Evolutionary conservation across 1,140 invertebrate genomes (phyloP).

Genomic region (Lasaia peninsularis): DNA sequence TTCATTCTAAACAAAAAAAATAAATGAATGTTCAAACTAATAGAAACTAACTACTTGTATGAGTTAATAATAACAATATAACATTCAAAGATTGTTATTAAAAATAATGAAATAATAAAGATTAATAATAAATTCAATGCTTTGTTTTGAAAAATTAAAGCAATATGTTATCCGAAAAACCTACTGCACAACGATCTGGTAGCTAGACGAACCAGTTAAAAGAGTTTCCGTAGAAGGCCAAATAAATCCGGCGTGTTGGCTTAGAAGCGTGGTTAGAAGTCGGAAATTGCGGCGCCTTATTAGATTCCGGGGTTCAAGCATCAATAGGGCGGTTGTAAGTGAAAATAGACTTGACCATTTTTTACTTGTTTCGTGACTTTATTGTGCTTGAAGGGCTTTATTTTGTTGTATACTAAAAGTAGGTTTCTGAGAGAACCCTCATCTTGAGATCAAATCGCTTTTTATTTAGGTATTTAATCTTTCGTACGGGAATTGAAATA

Average conservation of each 20-base stretch:
- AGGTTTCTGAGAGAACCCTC: not conserved
- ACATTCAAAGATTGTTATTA: too few relatives aligned
- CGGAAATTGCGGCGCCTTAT: slow-evolving; percentile 62
- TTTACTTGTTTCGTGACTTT: slow-evolving; percentile 27
- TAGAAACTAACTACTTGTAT: too few relatives aligned
- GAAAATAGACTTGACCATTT: slow-evolving; percentile 45
- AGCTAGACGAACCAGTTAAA: slow-evolving; percentile 23
- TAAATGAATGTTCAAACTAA: too few relatives aligned
- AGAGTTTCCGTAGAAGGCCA: slow-evolving; percentile 45
- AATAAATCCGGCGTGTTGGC: slow-evolving; percentile 52
- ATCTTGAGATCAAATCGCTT: not conserved
- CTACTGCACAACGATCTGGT: not conserved
- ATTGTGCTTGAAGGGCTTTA: slow-evolving; percentile 12
- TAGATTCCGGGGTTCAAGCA: slow-evolving; percentile 48
- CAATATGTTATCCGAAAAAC: not conserved
- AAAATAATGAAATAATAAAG: too few relatives aligned
- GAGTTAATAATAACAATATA: too few relatives aligned
- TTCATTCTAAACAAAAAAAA: too few relatives aligned
- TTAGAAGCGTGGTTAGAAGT: slow-evolving; percentile 38
- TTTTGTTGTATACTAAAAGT: slow-evolving; percentile 3
- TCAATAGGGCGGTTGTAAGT: slow-evolving; percentile 46
- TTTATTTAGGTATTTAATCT: too few relatives aligned
- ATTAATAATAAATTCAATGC: too few relatives aligned
- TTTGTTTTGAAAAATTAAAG: not conserved
- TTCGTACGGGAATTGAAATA: too few relatives aligned